Evolutionary conservation across 2,797 vertebrate genomes (phyloP).

Genomic region (Syngnathus rostellatus): DNA sequence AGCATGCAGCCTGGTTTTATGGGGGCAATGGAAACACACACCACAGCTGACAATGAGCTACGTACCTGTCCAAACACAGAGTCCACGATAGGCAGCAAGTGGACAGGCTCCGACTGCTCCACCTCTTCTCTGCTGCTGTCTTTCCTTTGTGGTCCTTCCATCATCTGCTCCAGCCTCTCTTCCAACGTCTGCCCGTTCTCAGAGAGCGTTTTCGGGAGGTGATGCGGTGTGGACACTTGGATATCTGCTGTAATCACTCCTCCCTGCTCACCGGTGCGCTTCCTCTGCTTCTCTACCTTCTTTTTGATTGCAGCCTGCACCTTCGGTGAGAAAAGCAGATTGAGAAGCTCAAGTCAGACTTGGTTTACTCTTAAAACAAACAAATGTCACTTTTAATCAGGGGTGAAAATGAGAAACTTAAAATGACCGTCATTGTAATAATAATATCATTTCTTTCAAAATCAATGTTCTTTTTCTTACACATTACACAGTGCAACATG

Average conservation of each 20-base stretch:
- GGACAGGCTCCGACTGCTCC: constrained; percentile 30
- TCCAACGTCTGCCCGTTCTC: constrained; percentile 31
- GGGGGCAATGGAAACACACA: not conserved
- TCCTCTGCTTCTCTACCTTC: constrained; percentile 68
- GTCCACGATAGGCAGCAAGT: constrained; percentile 65
- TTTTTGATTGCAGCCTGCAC: constrained; percentile 71
- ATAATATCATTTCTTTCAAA: too few relatives aligned
- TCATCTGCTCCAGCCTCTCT: constrained; percentile 48
- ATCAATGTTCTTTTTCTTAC: too few relatives aligned
- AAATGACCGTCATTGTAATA: too few relatives aligned
- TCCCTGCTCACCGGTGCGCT: constrained; percentile 8
- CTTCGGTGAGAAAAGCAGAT: constrained; percentile 30
- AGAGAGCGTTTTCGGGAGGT: not conserved
- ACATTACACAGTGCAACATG: too few relatives aligned
- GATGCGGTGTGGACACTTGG: constrained; percentile 13
- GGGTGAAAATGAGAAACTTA: not conserved
- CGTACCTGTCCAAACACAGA: constrained; percentile 73
- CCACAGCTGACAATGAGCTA: constrained; percentile 11
- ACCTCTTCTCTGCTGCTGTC: constrained; percentile 25
- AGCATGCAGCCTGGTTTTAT: too few relatives aligned
- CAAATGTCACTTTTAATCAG: not conserved
- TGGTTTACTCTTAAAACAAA: not conserved
- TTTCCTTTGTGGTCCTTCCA: constrained; percentile 43
- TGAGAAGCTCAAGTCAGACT: too few relatives aligned
- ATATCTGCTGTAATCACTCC: constrained; percentile 19